phyloP scores from a whole-genome alignment of 2,113 vertebrate species.

The Pygoscelis antarcticus region DNA sequence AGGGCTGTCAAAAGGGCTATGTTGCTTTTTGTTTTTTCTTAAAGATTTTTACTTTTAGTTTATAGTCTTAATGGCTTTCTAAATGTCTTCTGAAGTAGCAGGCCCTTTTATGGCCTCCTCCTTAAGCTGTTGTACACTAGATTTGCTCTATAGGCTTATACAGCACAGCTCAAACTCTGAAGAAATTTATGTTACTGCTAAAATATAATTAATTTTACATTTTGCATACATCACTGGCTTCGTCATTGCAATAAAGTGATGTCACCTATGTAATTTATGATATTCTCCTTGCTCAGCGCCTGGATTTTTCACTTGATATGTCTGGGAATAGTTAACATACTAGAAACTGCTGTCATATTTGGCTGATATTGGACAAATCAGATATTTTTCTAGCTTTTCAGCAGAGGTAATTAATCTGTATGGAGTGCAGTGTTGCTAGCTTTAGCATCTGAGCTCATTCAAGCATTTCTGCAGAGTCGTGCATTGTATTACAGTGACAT shows the following conservation, averaged over 20 bases:
- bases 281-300: not conserved
- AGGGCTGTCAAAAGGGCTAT: not conserved
- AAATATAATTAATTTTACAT: not conserved
- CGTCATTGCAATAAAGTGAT: not conserved
- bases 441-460: not conserved
- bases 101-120: not conserved
- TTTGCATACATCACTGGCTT: not conserved
- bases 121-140: not conserved
- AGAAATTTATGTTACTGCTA: not conserved
- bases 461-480: not conserved
- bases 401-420: not conserved
- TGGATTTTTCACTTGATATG: not conserved
- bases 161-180: not conserved
- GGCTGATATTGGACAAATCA: not conserved
- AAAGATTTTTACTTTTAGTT: not conserved
- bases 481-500: not conserved
- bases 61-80: not conserved
- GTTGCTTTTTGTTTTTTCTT: not conserved
- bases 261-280: not conserved
- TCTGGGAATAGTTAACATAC: not conserved
- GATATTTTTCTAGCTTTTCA: not conserved
- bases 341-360: not conserved
- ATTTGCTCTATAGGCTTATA: not conserved
- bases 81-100: not conserved
- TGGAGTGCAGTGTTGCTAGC: not conserved